Evolutionary conservation across 2,888 invertebrate species (phyloP).

Genomic region (Spilosoma lubricipeda): DNA sequence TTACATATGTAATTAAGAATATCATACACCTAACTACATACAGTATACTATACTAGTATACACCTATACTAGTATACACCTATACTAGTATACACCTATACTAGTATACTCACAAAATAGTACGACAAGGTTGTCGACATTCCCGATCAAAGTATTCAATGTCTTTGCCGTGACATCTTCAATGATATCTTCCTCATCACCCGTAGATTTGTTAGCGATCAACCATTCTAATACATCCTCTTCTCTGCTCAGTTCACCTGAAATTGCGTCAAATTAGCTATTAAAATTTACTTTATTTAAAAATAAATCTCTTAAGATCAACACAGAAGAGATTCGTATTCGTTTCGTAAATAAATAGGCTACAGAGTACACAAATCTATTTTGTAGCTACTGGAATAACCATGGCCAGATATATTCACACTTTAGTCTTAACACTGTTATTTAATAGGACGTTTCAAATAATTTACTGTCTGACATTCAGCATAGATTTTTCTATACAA

Average conservation of each 20-base stretch:
- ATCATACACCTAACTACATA: neutral
- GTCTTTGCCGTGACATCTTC: constrained; percentile 97
- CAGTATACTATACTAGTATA: too few species aligned
- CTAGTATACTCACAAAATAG: constrained; percentile 95
- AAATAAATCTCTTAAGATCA: neutral
- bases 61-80: too few species aligned
- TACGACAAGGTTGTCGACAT: constrained; percentile 96
- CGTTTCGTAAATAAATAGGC: constrained; percentile 30
- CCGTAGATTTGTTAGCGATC: constrained; percentile 96
- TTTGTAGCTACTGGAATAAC: constrained; percentile 22
- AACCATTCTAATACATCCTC: constrained; percentile 98
- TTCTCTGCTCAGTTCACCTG: constrained; percentile 94
- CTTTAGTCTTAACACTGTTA: constrained; percentile 27
- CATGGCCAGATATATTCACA: constrained; percentile 20
- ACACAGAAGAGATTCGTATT: neutral
- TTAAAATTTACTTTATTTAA: neutral
- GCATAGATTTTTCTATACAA: constrained; percentile 40
- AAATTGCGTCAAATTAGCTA: constrained; percentile 36
- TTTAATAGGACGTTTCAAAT: constrained; percentile 27
- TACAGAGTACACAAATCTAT: constrained; percentile 24
- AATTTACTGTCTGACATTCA: constrained; percentile 38
- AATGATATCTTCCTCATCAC: constrained; percentile 97
- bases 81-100: too few species aligned
- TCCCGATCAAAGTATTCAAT: constrained; percentile 94
- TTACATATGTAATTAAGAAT: neutral